Evolutionary conservation across 2,888 invertebrate genomes (phyloP), one percentile per base, ranked within the genome.

Genomic region (Oscheius sp.): DNA sequence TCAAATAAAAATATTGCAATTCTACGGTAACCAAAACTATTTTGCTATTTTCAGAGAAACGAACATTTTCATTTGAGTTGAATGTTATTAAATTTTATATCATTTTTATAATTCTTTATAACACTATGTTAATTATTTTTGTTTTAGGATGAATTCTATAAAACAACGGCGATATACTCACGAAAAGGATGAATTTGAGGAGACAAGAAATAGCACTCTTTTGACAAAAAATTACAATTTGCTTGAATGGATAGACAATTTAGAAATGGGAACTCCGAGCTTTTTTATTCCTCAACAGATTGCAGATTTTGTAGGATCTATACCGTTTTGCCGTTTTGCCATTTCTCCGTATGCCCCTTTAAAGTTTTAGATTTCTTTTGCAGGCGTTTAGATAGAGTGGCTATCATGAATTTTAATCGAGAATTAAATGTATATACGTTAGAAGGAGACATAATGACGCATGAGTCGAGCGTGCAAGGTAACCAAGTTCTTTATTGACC

Each of bases 261-360:
- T 79, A 33, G 77, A 80, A 59, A 75, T 80, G 61, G 67, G 71
- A 5, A 69, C 75, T 12, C 80, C 80, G 22, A 80, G 76, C 62
- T 45, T 80, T 2, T 45, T 74, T 51, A 77, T 78, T 47, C 77
- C 80, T 17, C 68, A 71, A 5, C 80, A 80, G 63, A 76, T 80
- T 28, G 80, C 80, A 8, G 68, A 70, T 28, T 70, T 74, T 57
- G 69, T 80, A 8, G 77, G 78, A 22, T 72, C 73, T 0, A 63
- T 72, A 17, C 80, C 80, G 4, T 75, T 76, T 44, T 75, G 73
- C 64, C 74, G 77, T 54, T 57, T 78, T 24, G 76, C 80, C 14
- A 75, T 80, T 26, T 73, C 80, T 20, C 75, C 75, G 80, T 80
- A 28, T 67, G 74, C 67, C 61, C 49, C n/a, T n/a, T n/a, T 54